Percentiles rank a stretch among this genome's conserved stretches.
Conservation (phyloP, 2,113 vertebrate genomes). For the Sardina pilchardus region DNA sequence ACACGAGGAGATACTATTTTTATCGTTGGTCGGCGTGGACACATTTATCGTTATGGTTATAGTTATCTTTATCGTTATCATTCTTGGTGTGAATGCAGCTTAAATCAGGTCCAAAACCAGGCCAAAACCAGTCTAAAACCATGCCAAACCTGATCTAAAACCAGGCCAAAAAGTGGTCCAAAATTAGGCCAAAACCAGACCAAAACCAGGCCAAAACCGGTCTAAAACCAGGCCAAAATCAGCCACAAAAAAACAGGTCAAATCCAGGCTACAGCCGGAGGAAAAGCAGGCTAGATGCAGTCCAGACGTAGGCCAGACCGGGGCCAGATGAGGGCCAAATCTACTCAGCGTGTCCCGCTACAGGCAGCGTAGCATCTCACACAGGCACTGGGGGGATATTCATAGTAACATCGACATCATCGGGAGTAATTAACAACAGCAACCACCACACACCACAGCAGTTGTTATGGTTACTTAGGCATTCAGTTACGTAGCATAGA, state of each 20-base stretch:
- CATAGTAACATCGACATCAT: conserved; percentile 3
- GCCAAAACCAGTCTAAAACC: not conserved
- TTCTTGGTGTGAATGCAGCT: too few species aligned
- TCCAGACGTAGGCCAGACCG: not conserved
- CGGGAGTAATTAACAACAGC: not conserved
- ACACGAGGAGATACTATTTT: too few species aligned
- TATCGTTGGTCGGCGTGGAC: too few species aligned
- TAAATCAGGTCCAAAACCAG: not conserved
- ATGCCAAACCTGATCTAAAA: too few species aligned
- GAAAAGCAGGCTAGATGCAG: not conserved
- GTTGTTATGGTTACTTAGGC: conserved; percentile 47
- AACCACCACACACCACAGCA: conserved; percentile 10
- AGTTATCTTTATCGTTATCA: too few species aligned
- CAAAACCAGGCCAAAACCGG: not conserved
- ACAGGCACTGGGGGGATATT: conserved; percentile 7
- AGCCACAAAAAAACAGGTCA: not conserved
- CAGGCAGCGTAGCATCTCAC: not conserved
- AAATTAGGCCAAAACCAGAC: not conserved
- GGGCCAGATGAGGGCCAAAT: not conserved
- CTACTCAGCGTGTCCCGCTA: not conserved
- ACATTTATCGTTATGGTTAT: too few species aligned
- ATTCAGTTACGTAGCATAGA: conserved; percentile 54
- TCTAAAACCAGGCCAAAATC: not conserved
- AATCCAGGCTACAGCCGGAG: not conserved
- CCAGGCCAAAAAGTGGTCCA: too few species aligned